Base-by-base conservation (phyloP, 2,797 vertebrate species). In the Onychomys arenicola region DNA sequence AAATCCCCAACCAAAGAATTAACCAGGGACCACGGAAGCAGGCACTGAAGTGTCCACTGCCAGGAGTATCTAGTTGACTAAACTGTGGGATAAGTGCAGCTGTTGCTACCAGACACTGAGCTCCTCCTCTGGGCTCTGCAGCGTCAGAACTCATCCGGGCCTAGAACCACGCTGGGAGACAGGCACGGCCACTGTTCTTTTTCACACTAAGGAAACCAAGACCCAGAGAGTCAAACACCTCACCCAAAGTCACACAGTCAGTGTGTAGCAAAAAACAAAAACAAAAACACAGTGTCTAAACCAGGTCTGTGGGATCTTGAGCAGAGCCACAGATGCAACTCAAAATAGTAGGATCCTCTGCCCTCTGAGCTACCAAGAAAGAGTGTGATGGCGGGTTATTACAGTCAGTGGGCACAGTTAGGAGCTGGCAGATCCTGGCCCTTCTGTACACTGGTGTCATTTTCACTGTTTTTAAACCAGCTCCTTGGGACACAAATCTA, bases 321-420 rank as follows among this genome's bases (percentile, higher is more conserved):
- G 37, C 21, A 6, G 6, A 25, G 27, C 23, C 76, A 57, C 2
- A 19, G 1, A 40, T 11, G 16, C 14, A 27, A 5, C 59, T 13
- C 4, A 2, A 32, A 17, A 6, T 0, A 10, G 9, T 0, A 52
- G 19, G 23, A 8, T 3, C 25, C 77, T 2, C 9, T 25, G 14
- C 34, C 14, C 4, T 34, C 0, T 4, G 63, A 63, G 86, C 57
- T 25, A 4, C 43, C 3, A 0, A 34, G 82, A 63, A 21, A 65
- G n/a, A 32, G 11, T 65, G 11, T 25, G 43, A 84, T 2, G 21
- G 4, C 5, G 3, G 10, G 59, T 49, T 1, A 57, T 5, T 27
- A 5, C 5, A 13, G 16, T 25, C 2, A 25, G 71, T 3, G 17
- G 57, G 55, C 49, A 2, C 11, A 5, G 57, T n/a, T 1, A 1